A percentile compares a stretch with the other conserved stretches of the same genome.
These are phyloP conservation scores for Falco novaeseelandiae DNA, from an alignment of 2,797 vertebrate species.

Conservation along the genomic window DNA sequence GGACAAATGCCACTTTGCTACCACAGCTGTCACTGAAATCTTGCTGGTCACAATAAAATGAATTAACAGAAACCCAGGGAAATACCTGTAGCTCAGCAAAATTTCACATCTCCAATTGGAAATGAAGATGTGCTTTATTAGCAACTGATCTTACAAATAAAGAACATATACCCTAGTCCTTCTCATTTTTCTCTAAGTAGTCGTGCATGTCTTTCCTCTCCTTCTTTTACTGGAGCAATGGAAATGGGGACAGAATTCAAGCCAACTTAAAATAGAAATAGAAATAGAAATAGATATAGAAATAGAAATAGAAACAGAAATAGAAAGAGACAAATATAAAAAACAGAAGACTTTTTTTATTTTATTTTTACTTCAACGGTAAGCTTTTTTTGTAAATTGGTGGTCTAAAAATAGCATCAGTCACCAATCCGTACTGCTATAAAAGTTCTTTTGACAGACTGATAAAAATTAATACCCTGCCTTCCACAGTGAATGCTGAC, in stretches of 20 bases:
- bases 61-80: background rate
- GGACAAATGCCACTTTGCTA: background rate
- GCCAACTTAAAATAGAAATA: background rate
- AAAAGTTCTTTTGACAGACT: background rate
- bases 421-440: background rate
- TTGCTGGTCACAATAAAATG: background rate
- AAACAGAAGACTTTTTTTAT: background rate
- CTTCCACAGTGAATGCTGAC: background rate
- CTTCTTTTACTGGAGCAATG: background rate
- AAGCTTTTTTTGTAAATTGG: background rate
- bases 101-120: background rate
- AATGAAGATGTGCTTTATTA: background rate
- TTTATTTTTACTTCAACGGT: background rate
- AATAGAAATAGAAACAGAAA: background rate
- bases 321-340: background rate
- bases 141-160: background rate
- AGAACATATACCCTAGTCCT: fast-evolving
- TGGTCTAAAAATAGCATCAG: background rate
- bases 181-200: background rate
- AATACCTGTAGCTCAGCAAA: background rate
- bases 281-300: background rate
- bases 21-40: background rate
- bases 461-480: background rate
- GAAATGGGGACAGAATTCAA: background rate
- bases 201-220: background rate